Conservation (phyloP, 2,888 invertebrate genomes). For the Ophonus ardosiacus region DNA sequence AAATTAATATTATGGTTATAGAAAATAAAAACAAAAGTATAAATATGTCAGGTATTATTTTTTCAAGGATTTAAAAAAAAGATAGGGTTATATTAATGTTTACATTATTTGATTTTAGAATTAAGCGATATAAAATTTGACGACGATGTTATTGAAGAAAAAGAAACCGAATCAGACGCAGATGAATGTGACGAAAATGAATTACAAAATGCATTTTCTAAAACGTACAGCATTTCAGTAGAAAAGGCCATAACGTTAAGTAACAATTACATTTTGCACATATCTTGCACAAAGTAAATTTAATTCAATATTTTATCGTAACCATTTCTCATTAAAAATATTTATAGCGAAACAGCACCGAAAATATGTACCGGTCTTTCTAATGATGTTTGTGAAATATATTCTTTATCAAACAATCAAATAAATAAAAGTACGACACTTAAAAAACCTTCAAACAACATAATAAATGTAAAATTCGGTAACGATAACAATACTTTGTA, state of each 20-base stretch:
- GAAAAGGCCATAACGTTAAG: conserved; percentile 79
- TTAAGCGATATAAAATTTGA: background rate
- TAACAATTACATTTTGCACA: conserved; percentile 80
- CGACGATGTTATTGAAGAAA: conserved; percentile 31
- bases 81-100: conserved; percentile 32
- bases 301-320: background rate
- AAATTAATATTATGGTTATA: conserved; percentile 16
- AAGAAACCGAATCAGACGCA: conserved; percentile 70
- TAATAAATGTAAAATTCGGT: conserved; percentile 80
- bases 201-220: conserved; percentile 69
- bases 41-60: conserved; percentile 25
- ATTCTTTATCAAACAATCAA: conserved; percentile 74
- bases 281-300: conserved; percentile 79
- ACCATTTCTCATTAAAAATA: conserved; percentile 63
- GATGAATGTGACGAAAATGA: conserved; percentile 71
- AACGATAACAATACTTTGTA: conserved; percentile 79
- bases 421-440: conserved; percentile 73
- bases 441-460: conserved; percentile 75
- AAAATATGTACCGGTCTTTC: conserved; percentile 77
- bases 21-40: background rate
- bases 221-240: conserved; percentile 70
- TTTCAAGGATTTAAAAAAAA: conserved; percentile 9
- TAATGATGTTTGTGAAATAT: conserved; percentile 76
- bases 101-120: conserved; percentile 1
- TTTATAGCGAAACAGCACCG: conserved; percentile 73